Evolutionary conservation across 2,888 invertebrate species (phyloP).

Genomic region (Pherbina coryleti): DNA sequence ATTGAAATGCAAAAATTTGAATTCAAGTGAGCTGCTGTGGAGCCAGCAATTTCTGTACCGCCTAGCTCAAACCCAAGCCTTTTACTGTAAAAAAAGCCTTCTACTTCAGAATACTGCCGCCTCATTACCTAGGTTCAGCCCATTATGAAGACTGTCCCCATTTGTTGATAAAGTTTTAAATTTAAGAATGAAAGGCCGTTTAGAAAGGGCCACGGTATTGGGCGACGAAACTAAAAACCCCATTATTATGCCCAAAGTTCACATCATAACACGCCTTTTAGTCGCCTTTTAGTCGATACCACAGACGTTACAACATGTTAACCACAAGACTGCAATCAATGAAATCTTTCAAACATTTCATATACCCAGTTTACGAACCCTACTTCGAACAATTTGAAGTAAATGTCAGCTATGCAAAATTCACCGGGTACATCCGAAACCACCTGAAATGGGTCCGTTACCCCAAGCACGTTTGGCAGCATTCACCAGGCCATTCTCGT

Average conservation of each 20-base stretch:
- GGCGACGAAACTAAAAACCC: background rate
- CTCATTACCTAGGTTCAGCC: no score
- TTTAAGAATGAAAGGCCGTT: background rate
- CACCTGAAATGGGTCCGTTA: no score
- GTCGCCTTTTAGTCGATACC: no score
- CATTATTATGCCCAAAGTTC: background rate
- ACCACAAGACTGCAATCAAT: no score
- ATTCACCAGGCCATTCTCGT: no score
- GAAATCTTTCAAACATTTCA: background rate
- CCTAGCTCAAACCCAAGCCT: background rate
- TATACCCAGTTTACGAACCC: background rate
- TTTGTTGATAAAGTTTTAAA: background rate
- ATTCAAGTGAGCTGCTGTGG: background rate
- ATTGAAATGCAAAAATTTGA: background rate
- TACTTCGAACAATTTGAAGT: background rate
- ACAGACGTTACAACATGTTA: background rate
- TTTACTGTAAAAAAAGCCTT: no score
- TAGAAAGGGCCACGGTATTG: background rate
- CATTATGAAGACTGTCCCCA: background rate
- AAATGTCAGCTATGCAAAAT: background rate
- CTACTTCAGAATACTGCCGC: no score
- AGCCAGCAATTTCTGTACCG: background rate
- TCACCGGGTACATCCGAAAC: no score
- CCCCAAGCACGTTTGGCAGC: no score
- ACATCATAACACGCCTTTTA: background rate